Conservation (phyloP, 2,888 invertebrate species). For the Spisula solida region DNA sequence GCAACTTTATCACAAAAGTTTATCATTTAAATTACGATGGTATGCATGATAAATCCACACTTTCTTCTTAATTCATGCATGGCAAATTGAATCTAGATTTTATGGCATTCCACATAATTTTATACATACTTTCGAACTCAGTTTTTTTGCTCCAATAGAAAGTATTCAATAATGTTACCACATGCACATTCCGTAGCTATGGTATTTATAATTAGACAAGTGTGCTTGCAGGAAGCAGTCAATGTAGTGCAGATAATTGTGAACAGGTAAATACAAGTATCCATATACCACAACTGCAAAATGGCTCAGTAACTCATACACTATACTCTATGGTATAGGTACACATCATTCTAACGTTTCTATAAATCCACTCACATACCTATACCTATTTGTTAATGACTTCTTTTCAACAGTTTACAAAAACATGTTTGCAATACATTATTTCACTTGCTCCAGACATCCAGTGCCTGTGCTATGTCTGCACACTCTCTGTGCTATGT, state of each 20-base stretch:
- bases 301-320: neutral
- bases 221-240: neutral
- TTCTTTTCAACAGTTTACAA: neutral
- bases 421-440: no score
- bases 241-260: neutral
- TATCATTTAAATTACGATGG: neutral
- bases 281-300: neutral
- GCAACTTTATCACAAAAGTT: neutral
- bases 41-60: neutral
- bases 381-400: neutral
- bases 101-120: constrained; percentile 12
- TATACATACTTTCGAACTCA: neutral
- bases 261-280: constrained; percentile 24
- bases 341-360: neutral
- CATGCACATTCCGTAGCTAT: neutral
- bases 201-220: constrained; percentile 14
- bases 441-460: no score
- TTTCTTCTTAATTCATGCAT: neutral
- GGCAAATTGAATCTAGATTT: constrained; percentile 1
- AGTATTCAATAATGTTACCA: neutral
- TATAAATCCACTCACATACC: neutral
- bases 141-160: constrained; percentile 4
- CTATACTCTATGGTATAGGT: neutral
- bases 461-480: no score
- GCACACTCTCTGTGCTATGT: no score